Base-by-base conservation (phyloP, 2,113 vertebrate species). In the Cheirogaleus medius region DNA sequence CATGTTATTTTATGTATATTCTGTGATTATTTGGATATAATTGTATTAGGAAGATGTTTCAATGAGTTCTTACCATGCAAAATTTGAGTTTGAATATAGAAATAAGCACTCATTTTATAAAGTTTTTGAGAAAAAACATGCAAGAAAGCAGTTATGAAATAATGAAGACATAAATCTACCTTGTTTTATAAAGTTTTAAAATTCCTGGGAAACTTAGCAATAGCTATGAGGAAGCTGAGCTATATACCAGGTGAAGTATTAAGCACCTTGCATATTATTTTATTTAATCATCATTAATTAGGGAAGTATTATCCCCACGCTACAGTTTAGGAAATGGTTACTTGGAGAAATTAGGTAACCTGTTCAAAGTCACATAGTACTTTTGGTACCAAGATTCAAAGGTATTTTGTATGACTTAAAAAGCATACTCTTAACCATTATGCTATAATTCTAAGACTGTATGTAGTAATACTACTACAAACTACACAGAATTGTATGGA, bases 401-500 rank as follows among this genome's bases (percentile, higher is more conserved):
- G 6, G 20, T 37, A 25, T 68, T 95, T 93, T 60, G 6, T 58
- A 29, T 27, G 58, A 37, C 20, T 56, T 47, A 93, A 54, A 94
- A 90, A 29, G 2, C 18, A 17, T 66, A 10, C 10, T 54, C 25
- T 85, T 60, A 89, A 54, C 17, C 18, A 52, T 58, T 54, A 1
- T 52, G 34, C 13, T 69, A 0, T 84, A 37, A 78, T 76, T 69
- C 56, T 54, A 47, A 74, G 34, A 88, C 25, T 60, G 7, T 15
- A 10, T 91, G 74, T 97, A 77, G 60, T 78, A 97, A 95, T 58
- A 37, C 63, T 58, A 37, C 63, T 94, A 77, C 60, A 34, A 97
- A 87, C 66, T 95, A 88, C 90, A 97, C 34, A 90, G 73, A 95
- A 27, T 74, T 91, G 20, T 90, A 68, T 93, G 76, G 85, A 94